A percentile compares a stretch with the other conserved stretches of the same genome.
Conservation (phyloP, 2,113 vertebrate species). For the Mastomys natalensis region DNA sequence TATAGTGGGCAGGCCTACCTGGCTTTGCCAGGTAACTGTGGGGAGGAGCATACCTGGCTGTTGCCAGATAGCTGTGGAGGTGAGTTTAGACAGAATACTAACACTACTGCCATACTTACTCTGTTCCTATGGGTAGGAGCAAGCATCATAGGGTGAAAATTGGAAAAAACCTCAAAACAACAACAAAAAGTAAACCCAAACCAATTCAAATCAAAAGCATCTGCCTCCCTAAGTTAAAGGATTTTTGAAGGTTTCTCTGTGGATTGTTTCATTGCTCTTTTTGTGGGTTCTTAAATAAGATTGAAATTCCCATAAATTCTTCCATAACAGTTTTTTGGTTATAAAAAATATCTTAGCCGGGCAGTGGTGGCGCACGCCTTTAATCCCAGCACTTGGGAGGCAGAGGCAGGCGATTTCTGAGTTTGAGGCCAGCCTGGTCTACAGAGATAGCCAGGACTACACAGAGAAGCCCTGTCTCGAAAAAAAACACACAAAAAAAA, state of each 20-base stretch:
- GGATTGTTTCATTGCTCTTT: background rate
- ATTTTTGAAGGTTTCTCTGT: background rate
- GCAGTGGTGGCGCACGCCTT: too few relatives aligned
- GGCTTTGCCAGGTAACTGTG: too few relatives aligned
- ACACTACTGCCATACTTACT: background rate
- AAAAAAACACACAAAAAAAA: too few relatives aligned
- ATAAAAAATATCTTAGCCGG: background rate
- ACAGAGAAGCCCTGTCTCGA: too few relatives aligned
- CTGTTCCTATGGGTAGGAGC: background rate
- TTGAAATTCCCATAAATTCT: background rate
- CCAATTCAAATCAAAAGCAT: background rate
- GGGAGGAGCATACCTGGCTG: too few relatives aligned
- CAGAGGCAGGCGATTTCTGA: too few relatives aligned
- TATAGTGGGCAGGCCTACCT: too few relatives aligned
- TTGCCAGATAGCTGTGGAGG: too few relatives aligned
- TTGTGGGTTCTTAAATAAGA: background rate
- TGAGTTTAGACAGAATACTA: too few relatives aligned
- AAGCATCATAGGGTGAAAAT: accelerated
- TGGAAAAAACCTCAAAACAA: background rate
- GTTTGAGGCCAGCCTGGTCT: too few relatives aligned
- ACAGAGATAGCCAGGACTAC: too few relatives aligned
- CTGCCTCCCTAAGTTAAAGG: background rate
- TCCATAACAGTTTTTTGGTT: background rate
- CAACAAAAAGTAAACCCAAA: background rate
- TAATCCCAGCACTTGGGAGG: too few relatives aligned